These are phyloP conservation scores for Sylvicapra grimmia DNA, from an alignment of 2,113 vertebrate genomes.

Conservation along the genomic window DNA sequence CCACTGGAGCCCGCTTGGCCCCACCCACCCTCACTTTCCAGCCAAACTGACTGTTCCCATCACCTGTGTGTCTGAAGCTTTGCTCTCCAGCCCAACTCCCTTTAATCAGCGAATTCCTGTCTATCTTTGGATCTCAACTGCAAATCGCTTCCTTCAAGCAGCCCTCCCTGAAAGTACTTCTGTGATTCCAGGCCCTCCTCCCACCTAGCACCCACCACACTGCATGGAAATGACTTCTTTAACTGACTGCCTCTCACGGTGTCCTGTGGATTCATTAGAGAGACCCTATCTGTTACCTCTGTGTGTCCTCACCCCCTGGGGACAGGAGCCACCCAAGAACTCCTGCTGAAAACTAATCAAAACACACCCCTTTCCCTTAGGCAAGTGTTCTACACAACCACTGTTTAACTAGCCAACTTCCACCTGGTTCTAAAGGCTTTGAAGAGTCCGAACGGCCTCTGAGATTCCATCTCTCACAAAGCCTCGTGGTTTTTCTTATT, in stretches of 20 bases:
- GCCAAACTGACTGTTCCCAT: not conserved
- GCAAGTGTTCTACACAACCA: slow-evolving; percentile 24
- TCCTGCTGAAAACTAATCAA: not conserved
- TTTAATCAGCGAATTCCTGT: not conserved
- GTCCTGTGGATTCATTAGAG: not conserved
- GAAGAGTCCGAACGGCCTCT: slow-evolving; percentile 26
- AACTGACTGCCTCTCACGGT: not conserved
- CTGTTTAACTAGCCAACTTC: slow-evolving; percentile 49
- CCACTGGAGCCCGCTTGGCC: not conserved
- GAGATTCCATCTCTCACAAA: slow-evolving; percentile 25
- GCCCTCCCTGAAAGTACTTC: not conserved
- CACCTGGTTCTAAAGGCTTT: slow-evolving; percentile 29
- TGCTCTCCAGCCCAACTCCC: not conserved
- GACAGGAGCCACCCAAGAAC: not conserved
- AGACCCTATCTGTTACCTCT: not conserved
- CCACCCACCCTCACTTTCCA: not conserved
- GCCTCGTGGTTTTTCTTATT: slow-evolving; percentile 44
- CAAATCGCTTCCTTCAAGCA: not conserved
- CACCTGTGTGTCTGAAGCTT: not conserved
- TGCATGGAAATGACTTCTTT: not conserved
- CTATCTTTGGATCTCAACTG: not conserved
- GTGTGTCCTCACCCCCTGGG: not conserved
- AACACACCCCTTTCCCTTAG: not conserved
- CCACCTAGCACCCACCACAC: too few relatives aligned
- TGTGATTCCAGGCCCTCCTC: not conserved